These are phyloP conservation scores for Micromesistius poutassou DNA, from an alignment of 2,797 vertebrate genomes.

Conservation along the genomic window DNA sequence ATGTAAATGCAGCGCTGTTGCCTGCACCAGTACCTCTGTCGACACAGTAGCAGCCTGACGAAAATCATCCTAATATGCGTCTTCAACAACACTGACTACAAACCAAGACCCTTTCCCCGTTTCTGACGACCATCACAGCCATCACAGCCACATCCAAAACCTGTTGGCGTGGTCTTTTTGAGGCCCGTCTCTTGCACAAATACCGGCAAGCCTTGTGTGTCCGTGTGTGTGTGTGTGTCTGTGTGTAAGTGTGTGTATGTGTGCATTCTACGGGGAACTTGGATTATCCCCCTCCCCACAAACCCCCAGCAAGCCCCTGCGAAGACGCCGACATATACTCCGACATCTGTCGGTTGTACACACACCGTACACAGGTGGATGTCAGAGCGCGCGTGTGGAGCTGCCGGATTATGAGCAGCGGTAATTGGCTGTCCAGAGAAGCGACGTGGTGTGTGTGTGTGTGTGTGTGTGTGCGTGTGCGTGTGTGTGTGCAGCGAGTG, in stretches of 20 bases:
- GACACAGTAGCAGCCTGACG: neutral
- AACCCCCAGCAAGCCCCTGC: neutral
- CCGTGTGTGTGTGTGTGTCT: no score
- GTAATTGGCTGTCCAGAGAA: slow-evolving; percentile 73
- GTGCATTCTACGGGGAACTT: neutral
- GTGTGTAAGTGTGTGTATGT: neutral
- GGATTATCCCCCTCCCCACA: neutral
- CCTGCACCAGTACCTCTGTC: neutral
- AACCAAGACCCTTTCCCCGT: neutral
- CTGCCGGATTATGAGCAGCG: slow-evolving; percentile 68
- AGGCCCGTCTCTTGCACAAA: neutral
- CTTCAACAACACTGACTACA: neutral
- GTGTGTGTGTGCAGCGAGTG: slow-evolving; percentile 32
- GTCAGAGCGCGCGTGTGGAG: slow-evolving; percentile 59
- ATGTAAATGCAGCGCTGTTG: neutral
- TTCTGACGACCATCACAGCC: neutral
- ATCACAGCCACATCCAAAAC: no score
- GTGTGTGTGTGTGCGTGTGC: slow-evolving; percentile 39
- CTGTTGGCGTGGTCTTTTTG: neutral
- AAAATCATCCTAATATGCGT: neutral
- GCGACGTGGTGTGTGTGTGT: slow-evolving; percentile 35
- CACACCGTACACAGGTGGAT: slow-evolving; percentile 50
- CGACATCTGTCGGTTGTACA: slow-evolving; percentile 38
- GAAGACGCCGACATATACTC: slow-evolving; percentile 18
- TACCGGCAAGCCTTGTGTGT: no score